Evolutionary conservation across 2,797 vertebrate species (phyloP), one percentile per base, ranked within the genome.

Genomic region (Xiphorhynchus erythropygius): DNA sequence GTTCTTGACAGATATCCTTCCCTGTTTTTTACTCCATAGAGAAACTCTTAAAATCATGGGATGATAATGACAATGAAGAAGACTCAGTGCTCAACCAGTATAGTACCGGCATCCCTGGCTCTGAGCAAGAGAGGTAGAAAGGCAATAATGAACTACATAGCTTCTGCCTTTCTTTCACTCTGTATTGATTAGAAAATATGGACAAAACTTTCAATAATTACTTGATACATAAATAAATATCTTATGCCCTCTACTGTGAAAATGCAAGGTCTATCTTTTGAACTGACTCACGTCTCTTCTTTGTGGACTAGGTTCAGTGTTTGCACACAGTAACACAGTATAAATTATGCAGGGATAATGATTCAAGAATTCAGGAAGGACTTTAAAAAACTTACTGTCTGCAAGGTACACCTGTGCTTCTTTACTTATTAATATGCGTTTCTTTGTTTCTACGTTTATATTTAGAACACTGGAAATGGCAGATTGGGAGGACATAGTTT

Each of bases 401-500:
- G 59, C 91, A 94, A 95, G 87, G 92, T 63, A 91, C 93, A 96
- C 94, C 94, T 97, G 94, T 90, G 69, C 92, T 90, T 96, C 89
- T 96, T 97, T 97, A 96, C 84, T 96, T 97, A 96, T 93, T 97
- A 94, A 96, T 96, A 97, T 88, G 67, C n/a, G n/a, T 95, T 94
- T 97, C 87, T 94, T 94, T 95, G 80, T 94, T 94, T 95, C 67
- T 91, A 55, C 32, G 76, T 88, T 95, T 96, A 94, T 93, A 96
- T 97, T 91, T 96, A 96, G 95, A 93, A 94, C 83, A 82, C 44
- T 57, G 74, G 63, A 93, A 96, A 94, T 44, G 82, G 79, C 87
- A 94, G 14, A 49, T 19, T 91, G 62, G 69, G 79, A 93, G 60
- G 91, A 69, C 37, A 74, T 12, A 87, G 46, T 44, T 84, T 93